These are phyloP conservation scores for Timandra comae DNA, from an alignment of 2,888 invertebrate species.

Conservation along the genomic window DNA sequence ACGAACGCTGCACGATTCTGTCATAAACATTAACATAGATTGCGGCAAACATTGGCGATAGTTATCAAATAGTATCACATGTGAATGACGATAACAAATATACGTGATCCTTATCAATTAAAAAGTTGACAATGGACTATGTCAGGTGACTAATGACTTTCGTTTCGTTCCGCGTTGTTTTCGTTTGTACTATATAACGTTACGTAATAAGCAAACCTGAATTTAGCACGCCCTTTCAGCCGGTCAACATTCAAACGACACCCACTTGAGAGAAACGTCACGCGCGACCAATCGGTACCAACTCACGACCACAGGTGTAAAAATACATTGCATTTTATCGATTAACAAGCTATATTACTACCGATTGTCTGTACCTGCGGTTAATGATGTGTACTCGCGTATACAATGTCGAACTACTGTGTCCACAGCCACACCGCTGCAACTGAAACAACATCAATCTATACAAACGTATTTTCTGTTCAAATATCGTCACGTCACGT, in stretches of 20 bases:
- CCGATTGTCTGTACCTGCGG: no score
- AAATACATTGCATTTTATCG: neutral
- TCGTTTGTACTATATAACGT: slow-evolving; percentile 45
- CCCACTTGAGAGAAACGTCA: slow-evolving; percentile 36
- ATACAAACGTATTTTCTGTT: slow-evolving; percentile 24
- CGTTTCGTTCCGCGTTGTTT: slow-evolving; percentile 42
- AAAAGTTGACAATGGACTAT: slow-evolving; percentile 22
- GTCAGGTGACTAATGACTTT: slow-evolving; percentile 24
- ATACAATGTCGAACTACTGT: no score
- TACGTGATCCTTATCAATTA: no score
- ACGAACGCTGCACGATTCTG: no score
- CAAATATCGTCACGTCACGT: slow-evolving; percentile 39
- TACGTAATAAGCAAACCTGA: slow-evolving; percentile 37
- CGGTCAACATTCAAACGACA: slow-evolving; percentile 26
- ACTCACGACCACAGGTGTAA: slow-evolving; percentile 14
- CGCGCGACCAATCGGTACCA: slow-evolving; percentile 19
- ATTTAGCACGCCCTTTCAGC: slow-evolving; percentile 46
- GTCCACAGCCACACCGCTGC: no score
- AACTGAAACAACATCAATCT: neutral
- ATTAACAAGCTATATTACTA: no score
- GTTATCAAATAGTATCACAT: slow-evolving; percentile 5
- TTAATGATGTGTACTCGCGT: no score
- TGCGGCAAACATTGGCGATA: no score
- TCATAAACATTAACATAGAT: no score
- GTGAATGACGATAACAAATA: slow-evolving; percentile 8